phyloP scores from a whole-genome alignment of 2,888 invertebrate genomes.

The Elysia crispata region DNA sequence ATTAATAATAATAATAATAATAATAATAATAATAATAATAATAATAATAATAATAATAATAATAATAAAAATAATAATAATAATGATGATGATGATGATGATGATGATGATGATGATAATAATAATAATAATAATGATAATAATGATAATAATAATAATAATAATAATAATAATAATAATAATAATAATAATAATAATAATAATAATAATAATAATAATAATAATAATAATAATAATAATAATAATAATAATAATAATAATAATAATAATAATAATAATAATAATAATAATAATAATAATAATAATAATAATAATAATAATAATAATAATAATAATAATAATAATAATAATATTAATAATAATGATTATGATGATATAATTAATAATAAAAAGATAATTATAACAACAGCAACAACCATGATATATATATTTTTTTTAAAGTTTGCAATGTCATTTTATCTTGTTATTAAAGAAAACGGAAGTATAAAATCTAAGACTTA shows the following conservation, averaged over 20 bases:
- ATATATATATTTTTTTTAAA: too few species aligned
- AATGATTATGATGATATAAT: neutral
- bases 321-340: neutral
- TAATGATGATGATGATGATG: neutral
- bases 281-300: neutral
- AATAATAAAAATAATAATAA: neutral
- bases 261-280: neutral
- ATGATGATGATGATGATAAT: constrained; percentile 2
- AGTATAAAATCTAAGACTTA: too few species aligned
- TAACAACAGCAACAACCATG: too few species aligned
- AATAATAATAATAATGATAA: neutral
- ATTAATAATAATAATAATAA: too few species aligned
- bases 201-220: too few species aligned
- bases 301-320: neutral
- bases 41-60: neutral
- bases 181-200: too few species aligned
- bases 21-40: neutral
- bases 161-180: too few species aligned
- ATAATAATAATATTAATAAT: neutral
- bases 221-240: neutral
- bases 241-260: neutral
- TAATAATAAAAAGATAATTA: too few species aligned
- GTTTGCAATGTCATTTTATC: too few species aligned
- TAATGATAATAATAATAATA: neutral
- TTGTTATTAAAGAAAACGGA: too few species aligned